Percentiles rank a stretch among this genome's conserved stretches.
Evolutionary conservation across 2,888 invertebrate genomes (phyloP).

Genomic region (Panorpa germanica): DNA sequence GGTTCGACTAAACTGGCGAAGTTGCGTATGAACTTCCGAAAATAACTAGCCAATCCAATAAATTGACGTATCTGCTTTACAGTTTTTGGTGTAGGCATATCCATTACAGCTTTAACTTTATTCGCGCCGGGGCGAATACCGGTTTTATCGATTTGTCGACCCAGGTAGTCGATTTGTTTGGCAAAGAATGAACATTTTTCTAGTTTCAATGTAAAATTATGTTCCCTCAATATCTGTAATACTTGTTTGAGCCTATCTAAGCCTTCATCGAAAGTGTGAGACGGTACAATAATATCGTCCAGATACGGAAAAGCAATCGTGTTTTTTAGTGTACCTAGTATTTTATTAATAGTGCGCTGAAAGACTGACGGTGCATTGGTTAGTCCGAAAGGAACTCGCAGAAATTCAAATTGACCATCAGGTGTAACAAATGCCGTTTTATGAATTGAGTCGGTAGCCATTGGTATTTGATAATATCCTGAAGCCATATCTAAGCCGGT

Average conservation of each 20-base stretch:
- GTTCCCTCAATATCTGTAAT: conserved; percentile 3
- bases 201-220: conserved; percentile 9
- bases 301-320: conserved; percentile 13
- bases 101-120: conserved; percentile 15
- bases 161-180: conserved; percentile 14
- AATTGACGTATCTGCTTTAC: conserved; percentile 15
- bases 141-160: conserved; percentile 14
- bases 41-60: conserved; percentile 17
- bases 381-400: conserved; percentile 18
- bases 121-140: conserved; percentile 14
- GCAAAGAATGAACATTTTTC: conserved; percentile 14
- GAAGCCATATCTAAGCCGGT: conserved; percentile 16
- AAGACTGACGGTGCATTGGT: conserved; percentile 18
- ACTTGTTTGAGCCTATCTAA: no score
- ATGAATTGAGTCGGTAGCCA: conserved; percentile 14
- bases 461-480: conserved; percentile 18
- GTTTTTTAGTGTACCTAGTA: no score
- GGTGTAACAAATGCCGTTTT: conserved; percentile 18
- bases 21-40: conserved; percentile 16
- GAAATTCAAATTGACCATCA: conserved; percentile 17
- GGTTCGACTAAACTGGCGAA: conserved; percentile 14
- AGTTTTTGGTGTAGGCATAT: conserved; percentile 14
- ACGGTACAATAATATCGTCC: conserved; percentile 15
- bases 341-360: conserved; percentile 17
- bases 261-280: conserved; percentile 11